Conservation (phyloP, 2,113 vertebrate genomes). For the Machaerirhynchus nigripectus region DNA sequence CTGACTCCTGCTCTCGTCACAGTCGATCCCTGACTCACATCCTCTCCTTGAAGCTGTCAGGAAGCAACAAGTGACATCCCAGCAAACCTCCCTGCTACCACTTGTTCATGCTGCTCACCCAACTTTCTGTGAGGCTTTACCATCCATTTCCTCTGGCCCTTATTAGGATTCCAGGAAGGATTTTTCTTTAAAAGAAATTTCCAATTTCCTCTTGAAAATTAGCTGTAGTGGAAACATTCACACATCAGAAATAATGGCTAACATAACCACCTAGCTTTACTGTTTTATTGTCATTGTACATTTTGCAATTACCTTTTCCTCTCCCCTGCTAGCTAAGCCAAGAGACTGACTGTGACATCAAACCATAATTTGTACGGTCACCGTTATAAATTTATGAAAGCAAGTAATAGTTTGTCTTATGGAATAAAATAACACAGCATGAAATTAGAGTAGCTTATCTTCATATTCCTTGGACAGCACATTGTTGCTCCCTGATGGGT, state of each 20-base stretch:
- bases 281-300: slow-evolving; percentile 9
- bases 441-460: slow-evolving; percentile 47
- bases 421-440: slow-evolving; percentile 50
- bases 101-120: background rate
- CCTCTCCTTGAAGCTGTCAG: background rate
- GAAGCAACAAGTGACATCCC: background rate
- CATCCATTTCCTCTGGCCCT: background rate
- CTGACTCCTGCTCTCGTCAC: background rate
- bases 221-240: background rate
- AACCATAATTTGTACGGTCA: slow-evolving; percentile 3
- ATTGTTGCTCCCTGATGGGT: slow-evolving; percentile 9
- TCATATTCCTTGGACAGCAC: slow-evolving; percentile 27
- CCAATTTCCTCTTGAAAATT: background rate
- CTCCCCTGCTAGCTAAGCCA: background rate
- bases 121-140: background rate
- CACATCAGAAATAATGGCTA: slow-evolving; percentile 22
- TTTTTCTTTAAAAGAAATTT: background rate
- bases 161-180: background rate
- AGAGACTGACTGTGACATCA: background rate
- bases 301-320: slow-evolving; percentile 43
- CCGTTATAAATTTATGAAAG: slow-evolving; percentile 12
- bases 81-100: background rate
- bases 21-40: background rate
- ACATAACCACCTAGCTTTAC: background rate
- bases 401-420: slow-evolving; percentile 28